These are phyloP conservation scores for Polylopha cassiicola DNA, from an alignment of 2,888 invertebrate genomes.

Conservation along the genomic window DNA sequence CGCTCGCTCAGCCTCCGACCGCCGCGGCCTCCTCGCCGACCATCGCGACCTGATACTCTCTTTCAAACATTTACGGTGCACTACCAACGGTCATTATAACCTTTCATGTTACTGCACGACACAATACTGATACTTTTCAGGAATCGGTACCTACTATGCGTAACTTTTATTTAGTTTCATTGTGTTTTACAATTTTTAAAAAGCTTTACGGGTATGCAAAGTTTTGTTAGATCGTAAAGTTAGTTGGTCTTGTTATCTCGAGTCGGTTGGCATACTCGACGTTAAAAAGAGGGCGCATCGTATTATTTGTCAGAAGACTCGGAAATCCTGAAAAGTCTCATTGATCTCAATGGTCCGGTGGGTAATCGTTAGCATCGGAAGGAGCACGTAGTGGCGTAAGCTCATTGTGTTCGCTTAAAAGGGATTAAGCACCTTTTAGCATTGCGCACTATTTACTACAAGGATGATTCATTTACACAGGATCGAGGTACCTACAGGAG, in stretches of 20 bases:
- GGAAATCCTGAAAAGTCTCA: constrained; percentile 48
- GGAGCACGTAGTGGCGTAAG: constrained; percentile 49
- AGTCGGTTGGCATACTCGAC: constrained; percentile 19
- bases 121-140: background rate
- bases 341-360: constrained; percentile 59
- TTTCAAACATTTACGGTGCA: constrained; percentile 30
- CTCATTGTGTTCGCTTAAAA: constrained; percentile 62
- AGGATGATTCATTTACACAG: constrained; percentile 24
- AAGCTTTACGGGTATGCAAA: constrained; percentile 17
- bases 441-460: constrained; percentile 63
- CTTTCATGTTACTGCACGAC: constrained; percentile 27
- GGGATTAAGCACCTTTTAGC: constrained; percentile 70
- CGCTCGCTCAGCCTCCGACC: constrained; percentile 59
- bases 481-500: constrained; percentile 3
- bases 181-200: background rate
- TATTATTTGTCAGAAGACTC: constrained; percentile 51
- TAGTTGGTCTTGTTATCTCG: constrained; percentile 18
- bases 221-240: constrained; percentile 19
- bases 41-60: constrained; percentile 24
- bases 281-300: constrained; percentile 34
- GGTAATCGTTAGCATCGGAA: constrained; percentile 59
- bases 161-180: no score
- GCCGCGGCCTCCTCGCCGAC: constrained; percentile 34
- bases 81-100: constrained; percentile 29
- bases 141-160: background rate